These are phyloP conservation scores for Myiopsitta monachus DNA, from an alignment of 2,113 vertebrate genomes.

Conservation along the genomic window DNA sequence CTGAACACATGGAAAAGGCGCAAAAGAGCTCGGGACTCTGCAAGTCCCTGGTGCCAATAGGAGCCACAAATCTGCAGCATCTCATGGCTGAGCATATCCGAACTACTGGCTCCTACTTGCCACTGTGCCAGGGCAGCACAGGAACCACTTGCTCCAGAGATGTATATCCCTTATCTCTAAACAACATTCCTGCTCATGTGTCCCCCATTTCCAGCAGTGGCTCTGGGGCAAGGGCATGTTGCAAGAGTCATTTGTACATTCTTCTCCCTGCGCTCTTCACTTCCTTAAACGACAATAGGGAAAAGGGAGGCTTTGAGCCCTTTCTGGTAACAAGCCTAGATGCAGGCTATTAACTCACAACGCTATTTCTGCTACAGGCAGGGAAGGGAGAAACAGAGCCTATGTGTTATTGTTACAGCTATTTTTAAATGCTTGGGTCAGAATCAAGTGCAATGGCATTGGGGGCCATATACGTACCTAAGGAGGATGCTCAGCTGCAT, in stretches of 20 bases:
- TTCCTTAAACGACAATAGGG: not conserved
- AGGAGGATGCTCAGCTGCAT: not conserved
- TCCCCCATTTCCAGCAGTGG: not conserved
- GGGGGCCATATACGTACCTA: not conserved
- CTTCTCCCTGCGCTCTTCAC: rapidly evolving
- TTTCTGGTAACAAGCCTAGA: not conserved
- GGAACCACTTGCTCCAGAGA: rapidly evolving
- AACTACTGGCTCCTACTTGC: rapidly evolving
- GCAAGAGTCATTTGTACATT: not conserved
- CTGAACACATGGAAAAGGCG: rapidly evolving
- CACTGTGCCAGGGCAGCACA: not conserved
- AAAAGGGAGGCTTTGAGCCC: not conserved
- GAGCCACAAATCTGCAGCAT: not conserved
- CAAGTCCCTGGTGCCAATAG: too few relatives aligned
- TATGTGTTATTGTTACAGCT: not conserved
- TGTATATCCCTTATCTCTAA: not conserved
- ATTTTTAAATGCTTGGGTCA: conserved; percentile 17
- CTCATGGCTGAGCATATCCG: rapidly evolving
- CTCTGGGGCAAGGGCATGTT: rapidly evolving
- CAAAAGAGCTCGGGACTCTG: not conserved
- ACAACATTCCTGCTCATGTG: rapidly evolving
- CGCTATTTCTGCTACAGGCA: not conserved
- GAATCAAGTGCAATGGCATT: not conserved
- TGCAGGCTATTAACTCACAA: not conserved
- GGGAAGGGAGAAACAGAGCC: not conserved